Evolutionary conservation across 2,888 invertebrate species (phyloP).

Genomic region (Drosophila infuscata): DNA sequence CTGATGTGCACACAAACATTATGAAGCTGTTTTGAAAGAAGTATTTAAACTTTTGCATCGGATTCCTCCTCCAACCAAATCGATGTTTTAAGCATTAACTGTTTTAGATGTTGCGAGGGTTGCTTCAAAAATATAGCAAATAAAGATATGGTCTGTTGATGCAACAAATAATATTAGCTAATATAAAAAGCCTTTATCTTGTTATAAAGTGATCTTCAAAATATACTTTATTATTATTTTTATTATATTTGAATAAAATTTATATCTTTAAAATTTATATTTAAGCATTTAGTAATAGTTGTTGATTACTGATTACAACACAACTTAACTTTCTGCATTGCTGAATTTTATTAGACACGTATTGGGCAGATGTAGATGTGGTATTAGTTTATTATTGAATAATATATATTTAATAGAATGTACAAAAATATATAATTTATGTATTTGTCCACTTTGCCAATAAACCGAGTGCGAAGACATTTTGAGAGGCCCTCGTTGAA

Average conservation of each 20-base stretch:
- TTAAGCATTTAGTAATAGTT: not conserved
- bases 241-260: not conserved
- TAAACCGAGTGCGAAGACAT: not conserved
- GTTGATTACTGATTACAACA: not conserved
- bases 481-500: slow-evolving; percentile 29
- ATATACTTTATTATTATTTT: not conserved
- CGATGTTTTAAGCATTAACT: slow-evolving; percentile 56
- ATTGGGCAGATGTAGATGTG: accelerated
- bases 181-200: not conserved
- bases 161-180: not conserved
- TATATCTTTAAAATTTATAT: not conserved
- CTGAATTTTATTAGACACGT: not conserved
- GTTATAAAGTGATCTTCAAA: not conserved
- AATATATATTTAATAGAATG: not conserved
- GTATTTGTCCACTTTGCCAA: not conserved
- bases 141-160: not conserved
- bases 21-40: slow-evolving; percentile 71
- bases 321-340: too few species aligned
- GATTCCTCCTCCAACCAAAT: slow-evolving; percentile 40
- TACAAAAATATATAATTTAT: not conserved
- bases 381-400: too few species aligned
- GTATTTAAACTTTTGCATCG: slow-evolving; percentile 70
- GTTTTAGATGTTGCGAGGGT: slow-evolving; percentile 17
- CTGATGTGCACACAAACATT: slow-evolving; percentile 69
- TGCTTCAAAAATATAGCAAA: not conserved